Conservation (phyloP, 2,113 vertebrate species). For the Accipiter virgatus region DNA sequence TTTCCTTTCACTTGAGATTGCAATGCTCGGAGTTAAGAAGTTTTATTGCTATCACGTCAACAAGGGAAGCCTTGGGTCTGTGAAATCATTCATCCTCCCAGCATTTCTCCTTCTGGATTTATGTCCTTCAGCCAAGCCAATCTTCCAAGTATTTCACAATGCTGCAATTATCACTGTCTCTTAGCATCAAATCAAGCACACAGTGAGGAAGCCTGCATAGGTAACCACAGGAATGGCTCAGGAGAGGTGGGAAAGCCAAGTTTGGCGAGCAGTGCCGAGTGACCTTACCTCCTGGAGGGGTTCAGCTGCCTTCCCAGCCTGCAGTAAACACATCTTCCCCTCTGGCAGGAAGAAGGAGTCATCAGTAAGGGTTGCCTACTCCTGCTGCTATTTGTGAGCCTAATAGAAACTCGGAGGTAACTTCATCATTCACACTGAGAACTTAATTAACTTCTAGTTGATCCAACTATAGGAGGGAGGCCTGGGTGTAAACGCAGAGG, state of each 20-base stretch:
- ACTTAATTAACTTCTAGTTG: background rate
- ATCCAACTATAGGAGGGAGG: background rate
- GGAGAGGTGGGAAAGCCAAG: background rate
- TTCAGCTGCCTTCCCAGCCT: background rate
- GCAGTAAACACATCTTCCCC: conserved; percentile 4
- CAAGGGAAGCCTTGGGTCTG: background rate
- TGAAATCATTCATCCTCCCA: background rate
- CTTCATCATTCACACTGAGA: background rate
- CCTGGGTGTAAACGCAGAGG: background rate
- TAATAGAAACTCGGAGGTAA: background rate
- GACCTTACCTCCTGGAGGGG: background rate
- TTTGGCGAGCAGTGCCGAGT: background rate
- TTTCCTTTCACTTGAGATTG: background rate
- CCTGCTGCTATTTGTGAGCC: background rate
- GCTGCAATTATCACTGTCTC: background rate
- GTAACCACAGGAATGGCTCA: background rate
- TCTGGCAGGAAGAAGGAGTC: background rate
- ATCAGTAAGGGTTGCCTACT: background rate
- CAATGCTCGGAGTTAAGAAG: background rate
- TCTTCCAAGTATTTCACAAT: background rate
- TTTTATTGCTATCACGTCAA: background rate
- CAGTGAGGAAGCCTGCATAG: background rate
- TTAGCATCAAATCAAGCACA: conserved; percentile 1
- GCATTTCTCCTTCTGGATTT: background rate
- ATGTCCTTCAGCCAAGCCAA: background rate